Evolutionary conservation across 2,797 vertebrate genomes (phyloP).

Genomic region (Manis javanica): DNA sequence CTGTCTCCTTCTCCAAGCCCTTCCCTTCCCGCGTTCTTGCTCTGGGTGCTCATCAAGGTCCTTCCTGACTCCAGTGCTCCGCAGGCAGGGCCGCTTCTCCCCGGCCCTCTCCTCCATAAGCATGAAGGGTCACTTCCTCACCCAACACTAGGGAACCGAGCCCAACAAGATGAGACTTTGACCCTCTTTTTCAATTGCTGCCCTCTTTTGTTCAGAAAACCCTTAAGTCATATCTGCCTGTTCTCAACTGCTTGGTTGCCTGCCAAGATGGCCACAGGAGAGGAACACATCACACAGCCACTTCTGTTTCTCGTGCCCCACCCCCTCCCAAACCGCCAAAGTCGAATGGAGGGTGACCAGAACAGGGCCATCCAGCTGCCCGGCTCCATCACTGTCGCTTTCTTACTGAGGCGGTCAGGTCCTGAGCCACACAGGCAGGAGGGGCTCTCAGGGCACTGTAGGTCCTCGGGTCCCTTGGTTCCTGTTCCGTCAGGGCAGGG

Average conservation of each 20-base stretch:
- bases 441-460: accelerated
- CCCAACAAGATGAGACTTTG: conserved; percentile 3
- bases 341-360: background rate
- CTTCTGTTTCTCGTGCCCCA: conserved; percentile 44
- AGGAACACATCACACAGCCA: background rate
- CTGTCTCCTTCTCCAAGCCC: background rate
- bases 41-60: background rate
- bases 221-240: conserved; percentile 35
- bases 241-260: conserved; percentile 37
- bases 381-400: background rate
- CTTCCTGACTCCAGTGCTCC: background rate
- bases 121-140: background rate
- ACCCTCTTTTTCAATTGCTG: conserved; percentile 52
- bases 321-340: background rate
- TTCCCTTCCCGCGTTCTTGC: background rate
- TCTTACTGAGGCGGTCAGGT: background rate
- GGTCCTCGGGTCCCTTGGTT: background rate
- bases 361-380: background rate
- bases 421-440: background rate
- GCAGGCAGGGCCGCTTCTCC: background rate
- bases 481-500: background rate
- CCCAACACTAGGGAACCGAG: background rate
- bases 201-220: conserved; percentile 8
- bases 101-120: background rate
- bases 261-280: conserved; percentile 29